Conservation (phyloP, 1,140 invertebrate species). For the Cataglyphis hispanica region DNA sequence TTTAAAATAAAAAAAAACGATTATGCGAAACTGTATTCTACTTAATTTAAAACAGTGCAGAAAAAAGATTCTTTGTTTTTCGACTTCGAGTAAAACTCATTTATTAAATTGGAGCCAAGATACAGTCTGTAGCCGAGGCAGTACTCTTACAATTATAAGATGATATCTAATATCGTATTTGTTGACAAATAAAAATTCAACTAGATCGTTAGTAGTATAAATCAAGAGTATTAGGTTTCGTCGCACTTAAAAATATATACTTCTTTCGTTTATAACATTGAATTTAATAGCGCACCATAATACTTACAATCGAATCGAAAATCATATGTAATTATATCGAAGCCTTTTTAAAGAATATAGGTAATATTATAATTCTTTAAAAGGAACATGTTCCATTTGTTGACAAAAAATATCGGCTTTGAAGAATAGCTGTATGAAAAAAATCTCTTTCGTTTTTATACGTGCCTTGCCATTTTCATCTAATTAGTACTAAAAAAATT, state of each 20-base stretch:
- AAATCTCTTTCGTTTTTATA: constrained; percentile 19
- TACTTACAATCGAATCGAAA: constrained; percentile 23
- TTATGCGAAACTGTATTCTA: not conserved
- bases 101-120: constrained; percentile 83
- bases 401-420: constrained; percentile 4
- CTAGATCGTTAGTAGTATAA: constrained; percentile 78
- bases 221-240: constrained; percentile 79
- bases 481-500: constrained; percentile 27
- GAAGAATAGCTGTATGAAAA: constrained; percentile 3
- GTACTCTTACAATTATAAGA: constrained; percentile 82
- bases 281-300: constrained; percentile 52
- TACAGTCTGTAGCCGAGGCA: constrained; percentile 83
- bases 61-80: constrained; percentile 3
- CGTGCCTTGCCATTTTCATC: not conserved
- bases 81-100: constrained; percentile 79
- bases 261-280: constrained; percentile 66
- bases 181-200: constrained; percentile 80
- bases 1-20: not conserved
- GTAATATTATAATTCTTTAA: constrained; percentile 9
- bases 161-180: constrained; percentile 77
- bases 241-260: constrained; percentile 67
- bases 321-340: constrained; percentile 27
- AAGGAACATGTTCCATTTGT: not conserved
- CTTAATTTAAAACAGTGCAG: not conserved
- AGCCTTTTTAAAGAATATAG: constrained; percentile 2